Percentiles rank a stretch among this genome's conserved stretches.
phyloP scores from a whole-genome alignment of 2,888 invertebrate genomes.

The Odontocolon sp. region DNA sequence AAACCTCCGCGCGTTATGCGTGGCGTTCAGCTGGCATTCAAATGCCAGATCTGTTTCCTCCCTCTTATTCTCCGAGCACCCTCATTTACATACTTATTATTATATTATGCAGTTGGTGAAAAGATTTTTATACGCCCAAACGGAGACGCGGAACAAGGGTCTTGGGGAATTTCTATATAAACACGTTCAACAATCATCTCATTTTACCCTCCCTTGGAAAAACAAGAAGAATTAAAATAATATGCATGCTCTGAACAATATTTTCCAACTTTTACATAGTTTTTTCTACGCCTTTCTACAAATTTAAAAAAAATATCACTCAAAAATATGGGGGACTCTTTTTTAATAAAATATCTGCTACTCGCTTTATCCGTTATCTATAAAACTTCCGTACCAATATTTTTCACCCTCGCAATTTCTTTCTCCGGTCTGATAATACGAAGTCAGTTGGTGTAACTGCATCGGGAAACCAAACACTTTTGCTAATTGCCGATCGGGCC shows the following conservation, averaged over 20 bases:
- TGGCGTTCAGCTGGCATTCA: slow-evolving; percentile 40
- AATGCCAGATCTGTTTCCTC: slow-evolving; percentile 54
- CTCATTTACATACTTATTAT: slow-evolving; percentile 78
- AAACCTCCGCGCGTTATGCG: slow-evolving; percentile 19
- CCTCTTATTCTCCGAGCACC: slow-evolving; percentile 65
- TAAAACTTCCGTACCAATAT: too few relatives aligned
- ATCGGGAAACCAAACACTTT: slow-evolving; percentile 39
- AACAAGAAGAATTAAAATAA: not conserved
- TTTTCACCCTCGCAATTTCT: slow-evolving; percentile 36
- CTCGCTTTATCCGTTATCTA: slow-evolving; percentile 13
- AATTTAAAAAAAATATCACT: too few relatives aligned
- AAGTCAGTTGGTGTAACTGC: not conserved
- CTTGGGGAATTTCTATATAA: slow-evolving; percentile 2
- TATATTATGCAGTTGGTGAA: slow-evolving; percentile 75
- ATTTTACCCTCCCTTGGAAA: not conserved
- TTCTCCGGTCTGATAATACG: slow-evolving; percentile 10
- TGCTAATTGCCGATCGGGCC: slow-evolving; percentile 46
- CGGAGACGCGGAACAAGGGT: slow-evolving; percentile 1
- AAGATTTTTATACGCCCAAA: slow-evolving; percentile 70
- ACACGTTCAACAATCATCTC: not conserved
- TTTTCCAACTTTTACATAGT: too few relatives aligned
- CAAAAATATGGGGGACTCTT: too few relatives aligned
- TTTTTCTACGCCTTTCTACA: too few relatives aligned
- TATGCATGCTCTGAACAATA: too few relatives aligned
- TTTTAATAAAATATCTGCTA: too few relatives aligned